Conservation (phyloP, 2,888 invertebrate species). For the Drosophila merina region DNA sequence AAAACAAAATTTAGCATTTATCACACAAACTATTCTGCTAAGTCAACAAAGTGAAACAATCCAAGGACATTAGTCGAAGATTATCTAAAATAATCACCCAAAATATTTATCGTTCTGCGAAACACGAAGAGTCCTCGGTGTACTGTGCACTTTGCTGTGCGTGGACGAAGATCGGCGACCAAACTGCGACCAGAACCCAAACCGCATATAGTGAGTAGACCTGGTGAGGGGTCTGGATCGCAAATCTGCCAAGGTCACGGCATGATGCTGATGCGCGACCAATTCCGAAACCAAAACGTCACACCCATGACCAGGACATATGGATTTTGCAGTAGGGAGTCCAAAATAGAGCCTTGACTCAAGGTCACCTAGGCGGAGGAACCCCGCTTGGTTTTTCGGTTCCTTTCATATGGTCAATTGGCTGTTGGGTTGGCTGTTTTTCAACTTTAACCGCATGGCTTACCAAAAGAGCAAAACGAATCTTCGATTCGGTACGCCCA, state of each 20-base stretch:
- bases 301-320: slow-evolving; percentile 54
- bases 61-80: slow-evolving; percentile 73
- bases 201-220: slow-evolving; percentile 61
- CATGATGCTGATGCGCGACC: slow-evolving; percentile 63
- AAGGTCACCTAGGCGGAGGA: slow-evolving; percentile 60
- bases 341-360: slow-evolving; percentile 45
- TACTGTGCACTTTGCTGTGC: slow-evolving; percentile 78
- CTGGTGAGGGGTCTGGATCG: slow-evolving; percentile 46
- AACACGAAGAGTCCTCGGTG: slow-evolving; percentile 53
- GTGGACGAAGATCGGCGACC: slow-evolving; percentile 69
- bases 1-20: background rate
- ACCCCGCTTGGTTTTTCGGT: slow-evolving; percentile 60
- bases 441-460: slow-evolving; percentile 68
- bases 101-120: slow-evolving; percentile 76
- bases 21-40: background rate
- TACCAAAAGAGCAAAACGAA: slow-evolving; percentile 71
- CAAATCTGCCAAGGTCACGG: slow-evolving; percentile 40
- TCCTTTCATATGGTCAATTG: slow-evolving; percentile 62
- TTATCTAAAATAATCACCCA: slow-evolving; percentile 81
- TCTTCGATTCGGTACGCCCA: slow-evolving; percentile 67
- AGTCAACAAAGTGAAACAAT: slow-evolving; percentile 36
- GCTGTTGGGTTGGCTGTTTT: slow-evolving; percentile 49
- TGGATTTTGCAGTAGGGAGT: slow-evolving; percentile 67
- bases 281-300: slow-evolving; percentile 72
- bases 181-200: slow-evolving; percentile 74